Evolutionary conservation across 2,888 invertebrate species (phyloP).

Genomic region (Stenolophus ochropezus): DNA sequence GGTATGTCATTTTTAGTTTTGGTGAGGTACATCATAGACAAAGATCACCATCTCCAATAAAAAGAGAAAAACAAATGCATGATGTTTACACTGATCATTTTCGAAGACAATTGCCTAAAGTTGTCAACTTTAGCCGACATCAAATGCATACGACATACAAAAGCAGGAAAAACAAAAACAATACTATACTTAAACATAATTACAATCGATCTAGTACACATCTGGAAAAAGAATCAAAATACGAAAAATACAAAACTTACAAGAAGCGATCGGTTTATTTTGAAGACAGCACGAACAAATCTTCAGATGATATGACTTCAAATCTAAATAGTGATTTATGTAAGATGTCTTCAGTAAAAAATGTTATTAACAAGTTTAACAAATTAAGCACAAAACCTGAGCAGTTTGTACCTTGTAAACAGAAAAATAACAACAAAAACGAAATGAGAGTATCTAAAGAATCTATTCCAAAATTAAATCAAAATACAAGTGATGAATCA

Average conservation of each 20-base stretch:
- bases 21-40: background rate
- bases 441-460: background rate
- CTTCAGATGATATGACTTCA: conserved; percentile 4
- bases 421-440: background rate
- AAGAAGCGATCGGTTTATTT: background rate
- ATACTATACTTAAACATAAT: background rate
- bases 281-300: background rate
- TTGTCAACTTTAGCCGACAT: background rate
- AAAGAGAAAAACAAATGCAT: conserved; percentile 5
- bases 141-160: background rate
- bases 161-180: background rate
- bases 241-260: background rate
- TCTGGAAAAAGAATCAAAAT: background rate
- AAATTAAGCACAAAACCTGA: background rate
- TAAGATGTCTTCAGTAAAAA: background rate
- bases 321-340: background rate
- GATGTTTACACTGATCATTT: background rate
- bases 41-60: background rate
- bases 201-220: background rate
- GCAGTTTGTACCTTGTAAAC: background rate
- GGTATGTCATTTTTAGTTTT: conserved; percentile 1
- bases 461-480: background rate
- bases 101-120: background rate
- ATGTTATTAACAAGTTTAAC: conserved; percentile 34
- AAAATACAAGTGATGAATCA: background rate